Conservation (phyloP, 2,888 invertebrate genomes). For the Lamellibrachia columna region DNA sequence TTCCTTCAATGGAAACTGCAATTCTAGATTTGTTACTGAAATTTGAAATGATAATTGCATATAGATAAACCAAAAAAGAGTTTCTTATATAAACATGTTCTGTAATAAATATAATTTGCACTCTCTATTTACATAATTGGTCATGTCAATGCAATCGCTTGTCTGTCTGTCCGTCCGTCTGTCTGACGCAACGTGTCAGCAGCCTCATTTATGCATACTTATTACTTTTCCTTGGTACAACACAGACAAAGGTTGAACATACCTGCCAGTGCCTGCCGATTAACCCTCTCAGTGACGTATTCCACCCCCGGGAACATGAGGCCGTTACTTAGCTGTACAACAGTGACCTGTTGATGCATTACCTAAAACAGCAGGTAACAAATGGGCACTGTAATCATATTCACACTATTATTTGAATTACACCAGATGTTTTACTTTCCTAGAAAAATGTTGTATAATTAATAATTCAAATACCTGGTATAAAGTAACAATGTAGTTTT, state of each 20-base stretch:
- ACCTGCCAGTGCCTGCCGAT: slow-evolving; percentile 30
- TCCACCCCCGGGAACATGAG: slow-evolving; percentile 38
- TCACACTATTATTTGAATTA: not conserved
- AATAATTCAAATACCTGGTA: no score
- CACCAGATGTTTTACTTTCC: no score
- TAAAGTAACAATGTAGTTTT: no score
- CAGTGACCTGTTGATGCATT: slow-evolving; percentile 24
- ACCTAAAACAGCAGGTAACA: not conserved
- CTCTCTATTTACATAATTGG: no score
- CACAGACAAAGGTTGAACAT: not conserved
- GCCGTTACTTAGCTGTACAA: slow-evolving; percentile 33
- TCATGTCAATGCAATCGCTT: no score
- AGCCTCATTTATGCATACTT: not conserved
- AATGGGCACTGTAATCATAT: not conserved
- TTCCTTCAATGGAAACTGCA: no score
- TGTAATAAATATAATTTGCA: no score
- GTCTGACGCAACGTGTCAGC: not conserved
- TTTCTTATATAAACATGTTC: not conserved
- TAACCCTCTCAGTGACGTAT: slow-evolving; percentile 33
- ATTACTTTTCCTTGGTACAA: no score
- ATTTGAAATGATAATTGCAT: not conserved
- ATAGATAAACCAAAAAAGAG: not conserved
- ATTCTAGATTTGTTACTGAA: not conserved
- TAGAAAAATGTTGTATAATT: not conserved
- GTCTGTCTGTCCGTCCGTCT: not conserved